Conservation (phyloP, 2,888 invertebrate species). For the Dromius quadrimaculatus region DNA sequence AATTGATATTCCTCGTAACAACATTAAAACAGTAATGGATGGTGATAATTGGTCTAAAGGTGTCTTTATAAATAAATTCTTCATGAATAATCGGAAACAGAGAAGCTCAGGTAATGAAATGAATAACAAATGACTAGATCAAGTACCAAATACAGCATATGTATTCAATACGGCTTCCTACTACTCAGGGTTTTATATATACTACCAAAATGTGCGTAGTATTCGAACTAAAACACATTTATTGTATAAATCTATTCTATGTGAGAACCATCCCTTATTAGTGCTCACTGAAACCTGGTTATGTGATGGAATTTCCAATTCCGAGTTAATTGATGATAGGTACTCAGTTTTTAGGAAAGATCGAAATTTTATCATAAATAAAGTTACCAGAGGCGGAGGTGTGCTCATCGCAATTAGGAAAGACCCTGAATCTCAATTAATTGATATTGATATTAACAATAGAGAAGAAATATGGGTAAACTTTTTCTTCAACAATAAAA, state of each 20-base stretch:
- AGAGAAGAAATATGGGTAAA: background rate
- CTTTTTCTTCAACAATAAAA: background rate
- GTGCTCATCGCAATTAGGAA: background rate
- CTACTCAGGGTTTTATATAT: too few species aligned
- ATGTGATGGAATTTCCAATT: background rate
- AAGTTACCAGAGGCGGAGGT: background rate
- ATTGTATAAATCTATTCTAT: too few species aligned
- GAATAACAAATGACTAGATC: too few species aligned
- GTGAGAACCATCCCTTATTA: too few species aligned
- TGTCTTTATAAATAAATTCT: background rate
- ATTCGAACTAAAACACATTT: too few species aligned
- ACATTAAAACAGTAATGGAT: too few species aligned
- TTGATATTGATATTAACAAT: background rate
- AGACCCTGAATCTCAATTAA: background rate
- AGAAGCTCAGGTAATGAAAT: too few species aligned
- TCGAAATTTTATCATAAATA: background rate
- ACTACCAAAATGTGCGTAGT: too few species aligned
- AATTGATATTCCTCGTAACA: background rate
- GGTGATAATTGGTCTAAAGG: too few species aligned
- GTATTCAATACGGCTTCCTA: too few species aligned
- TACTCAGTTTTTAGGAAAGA: background rate
- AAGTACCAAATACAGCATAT: too few species aligned
- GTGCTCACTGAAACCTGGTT: too few species aligned
- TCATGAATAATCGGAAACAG: background rate
- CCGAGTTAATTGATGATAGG: background rate